Evolutionary conservation across 2,888 invertebrate species (phyloP), one percentile per base, ranked within the genome.

Genomic region (Neoscelio sp.): DNA sequence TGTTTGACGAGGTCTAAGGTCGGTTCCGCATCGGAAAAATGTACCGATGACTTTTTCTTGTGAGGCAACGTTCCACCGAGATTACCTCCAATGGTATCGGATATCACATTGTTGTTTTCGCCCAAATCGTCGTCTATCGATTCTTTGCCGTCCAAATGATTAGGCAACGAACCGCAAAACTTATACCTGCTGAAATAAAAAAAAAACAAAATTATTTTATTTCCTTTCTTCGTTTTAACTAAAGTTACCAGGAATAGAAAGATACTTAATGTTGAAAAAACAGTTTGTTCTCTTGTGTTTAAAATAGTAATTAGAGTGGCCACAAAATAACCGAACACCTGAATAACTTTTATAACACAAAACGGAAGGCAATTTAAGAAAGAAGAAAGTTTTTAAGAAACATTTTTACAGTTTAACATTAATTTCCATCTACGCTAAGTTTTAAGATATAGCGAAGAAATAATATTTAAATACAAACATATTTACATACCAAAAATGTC

Each of bases 81-180:
- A 82, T 88, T 89, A 17, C 88, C 89, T 58, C 81, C 75, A 56
- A 89, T 87, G 5, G 86, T 89, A 48, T 89, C 89, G 15, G 86
- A 85, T 78, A 90, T 86, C 81, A 87, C 86, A 85, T 93, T 92
- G 83, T 93, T 93, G 84, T 93, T 93, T 58, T 93, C 93, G 67
- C 92, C 90, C 26, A 86, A 78, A 42, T 86, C 83, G 79, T 93
- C 93, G 56, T 85, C 85, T 62, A 87, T 64, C 10, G 92, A 87
- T 82, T 93, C 93, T 82, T 93, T 91, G 52, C 93, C 92, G 82
- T 94, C 95, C 85, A 95, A 90, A 86, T 95, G 94, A 90, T 94
- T 95, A 6, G 95, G 95, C 83, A 95, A 88, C 35, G 95, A 95
- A 75, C 93, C 92, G 85, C 93, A 92, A 78, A 92, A 89, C 85